Evolutionary conservation across 1,140 invertebrate genomes (phyloP).

Genomic region (Zaprionus taronus): DNA sequence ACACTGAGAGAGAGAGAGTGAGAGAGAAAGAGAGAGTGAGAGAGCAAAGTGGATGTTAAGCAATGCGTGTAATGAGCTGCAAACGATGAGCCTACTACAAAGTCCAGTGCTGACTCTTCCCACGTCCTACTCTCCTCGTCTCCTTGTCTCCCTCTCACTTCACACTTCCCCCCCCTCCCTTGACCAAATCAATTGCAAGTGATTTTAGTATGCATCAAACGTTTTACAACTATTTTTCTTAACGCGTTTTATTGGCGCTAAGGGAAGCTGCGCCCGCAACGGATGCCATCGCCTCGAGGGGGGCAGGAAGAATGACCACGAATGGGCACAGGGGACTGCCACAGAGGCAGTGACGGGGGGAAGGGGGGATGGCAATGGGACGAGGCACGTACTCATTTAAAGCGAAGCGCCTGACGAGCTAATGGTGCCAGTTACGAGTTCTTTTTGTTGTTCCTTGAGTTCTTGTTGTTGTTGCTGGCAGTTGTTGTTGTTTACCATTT

Average conservation of each 20-base stretch:
- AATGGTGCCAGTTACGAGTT: slow-evolving; percentile 52
- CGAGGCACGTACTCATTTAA: slow-evolving; percentile 73
- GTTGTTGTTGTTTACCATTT: slow-evolving; percentile 11
- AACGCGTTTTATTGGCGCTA: slow-evolving; percentile 80
- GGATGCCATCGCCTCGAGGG: slow-evolving; percentile 29
- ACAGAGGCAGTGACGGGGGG: neutral
- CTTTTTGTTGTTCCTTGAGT: slow-evolving; percentile 29
- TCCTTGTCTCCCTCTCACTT: neutral
- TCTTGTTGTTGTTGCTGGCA: slow-evolving; percentile 15
- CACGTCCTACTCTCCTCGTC: neutral
- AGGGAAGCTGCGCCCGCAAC: slow-evolving; percentile 51
- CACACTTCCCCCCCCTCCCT: neutral
- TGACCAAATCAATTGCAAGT: slow-evolving; percentile 72
- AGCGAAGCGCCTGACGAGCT: slow-evolving; percentile 71
- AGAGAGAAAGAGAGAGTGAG: neutral
- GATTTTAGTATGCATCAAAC: slow-evolving; percentile 79
- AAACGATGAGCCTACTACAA: slow-evolving; percentile 13
- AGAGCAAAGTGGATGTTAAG: neutral
- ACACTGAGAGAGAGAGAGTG: neutral
- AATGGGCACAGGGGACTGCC: neutral
- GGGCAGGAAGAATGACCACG: slow-evolving; percentile 35
- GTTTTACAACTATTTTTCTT: slow-evolving; percentile 83
- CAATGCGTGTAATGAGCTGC: slow-evolving; percentile 69
- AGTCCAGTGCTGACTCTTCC: neutral
- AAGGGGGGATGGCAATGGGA: slow-evolving; percentile 8